These are phyloP conservation scores for Pantala flavescens DNA, from an alignment of 1,140 invertebrate species.

Conservation along the genomic window DNA sequence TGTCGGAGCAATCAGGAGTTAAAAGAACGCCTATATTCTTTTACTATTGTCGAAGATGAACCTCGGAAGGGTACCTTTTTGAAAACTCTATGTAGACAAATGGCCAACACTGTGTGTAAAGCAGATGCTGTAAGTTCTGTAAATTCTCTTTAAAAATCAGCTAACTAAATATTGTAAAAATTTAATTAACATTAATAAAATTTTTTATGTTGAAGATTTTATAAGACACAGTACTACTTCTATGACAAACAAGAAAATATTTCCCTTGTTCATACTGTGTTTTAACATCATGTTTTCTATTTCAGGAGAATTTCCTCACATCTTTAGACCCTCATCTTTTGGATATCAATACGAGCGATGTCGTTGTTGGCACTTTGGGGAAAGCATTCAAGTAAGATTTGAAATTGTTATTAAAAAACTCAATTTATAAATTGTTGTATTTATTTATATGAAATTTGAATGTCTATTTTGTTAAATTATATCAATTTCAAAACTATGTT, in stretches of 20 bases:
- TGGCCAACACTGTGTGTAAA: constrained; percentile 76
- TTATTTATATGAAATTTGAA: no score
- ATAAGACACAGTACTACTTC: no score
- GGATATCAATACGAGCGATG: constrained; percentile 74
- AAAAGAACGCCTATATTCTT: constrained; percentile 80
- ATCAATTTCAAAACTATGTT: no score
- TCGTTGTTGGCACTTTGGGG: constrained; percentile 68
- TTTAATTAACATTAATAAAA: no score
- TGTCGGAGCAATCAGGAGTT: constrained; percentile 69
- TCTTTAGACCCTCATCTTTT: constrained; percentile 65
- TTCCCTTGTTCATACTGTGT: no score
- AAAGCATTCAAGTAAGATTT: constrained; percentile 62
- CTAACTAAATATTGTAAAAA: no score
- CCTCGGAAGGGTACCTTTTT: constrained; percentile 71
- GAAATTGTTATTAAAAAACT: background rate
- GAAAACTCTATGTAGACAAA: constrained; percentile 69
- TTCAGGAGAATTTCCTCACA: constrained; percentile 65
- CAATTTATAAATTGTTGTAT: no score
- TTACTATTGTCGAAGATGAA: constrained; percentile 69
- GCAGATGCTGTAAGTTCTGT: constrained; percentile 70
- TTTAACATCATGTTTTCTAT: constrained; percentile 21
- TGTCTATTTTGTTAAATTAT: no score
- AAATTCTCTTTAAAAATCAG: no score
- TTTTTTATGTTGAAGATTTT: no score
- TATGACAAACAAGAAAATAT: no score